Evolutionary conservation across 1,140 invertebrate genomes (phyloP).

Genomic region (Danaus melanippus): DNA sequence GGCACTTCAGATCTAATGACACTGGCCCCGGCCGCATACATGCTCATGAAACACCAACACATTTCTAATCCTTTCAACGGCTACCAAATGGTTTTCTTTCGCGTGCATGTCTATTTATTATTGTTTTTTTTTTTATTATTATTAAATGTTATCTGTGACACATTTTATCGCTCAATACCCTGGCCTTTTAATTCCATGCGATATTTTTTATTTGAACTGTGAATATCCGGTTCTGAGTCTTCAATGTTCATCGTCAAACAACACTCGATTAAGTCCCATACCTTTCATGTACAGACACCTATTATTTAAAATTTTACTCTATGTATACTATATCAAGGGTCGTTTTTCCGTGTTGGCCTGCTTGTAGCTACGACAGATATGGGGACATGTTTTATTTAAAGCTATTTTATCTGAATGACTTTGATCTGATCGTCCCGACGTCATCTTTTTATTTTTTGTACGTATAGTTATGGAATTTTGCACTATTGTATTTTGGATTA

Average conservation of each 20-base stretch:
- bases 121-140: slow-evolving; percentile 4
- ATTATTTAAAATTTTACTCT: slow-evolving; percentile 37
- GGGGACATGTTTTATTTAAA: slow-evolving; percentile 28
- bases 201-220: slow-evolving; percentile 26
- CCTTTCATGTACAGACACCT: slow-evolving; percentile 28
- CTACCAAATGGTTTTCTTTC: slow-evolving; percentile 22
- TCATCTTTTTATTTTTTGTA: slow-evolving; percentile 26
- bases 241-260: slow-evolving; percentile 19
- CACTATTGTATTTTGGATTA: too few relatives aligned
- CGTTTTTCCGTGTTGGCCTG: slow-evolving; percentile 53
- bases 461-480: not conserved
- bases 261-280: slow-evolving; percentile 20
- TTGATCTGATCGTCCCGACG: slow-evolving; percentile 27
- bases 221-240: slow-evolving; percentile 30
- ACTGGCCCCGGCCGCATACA: slow-evolving; percentile 51
- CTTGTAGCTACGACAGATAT: slow-evolving; percentile 53
- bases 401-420: slow-evolving; percentile 9
- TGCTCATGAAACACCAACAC: slow-evolving; percentile 53
- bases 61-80: slow-evolving; percentile 30
- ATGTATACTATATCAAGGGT: slow-evolving; percentile 39
- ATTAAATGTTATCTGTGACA: slow-evolving; percentile 8
- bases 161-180: slow-evolving; percentile 9
- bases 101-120: slow-evolving; percentile 21
- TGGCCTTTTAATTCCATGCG: slow-evolving; percentile 7
- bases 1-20: slow-evolving; percentile 58